phyloP scores from a whole-genome alignment of 2,888 invertebrate genomes.

The Drosophila setosimentum region DNA sequence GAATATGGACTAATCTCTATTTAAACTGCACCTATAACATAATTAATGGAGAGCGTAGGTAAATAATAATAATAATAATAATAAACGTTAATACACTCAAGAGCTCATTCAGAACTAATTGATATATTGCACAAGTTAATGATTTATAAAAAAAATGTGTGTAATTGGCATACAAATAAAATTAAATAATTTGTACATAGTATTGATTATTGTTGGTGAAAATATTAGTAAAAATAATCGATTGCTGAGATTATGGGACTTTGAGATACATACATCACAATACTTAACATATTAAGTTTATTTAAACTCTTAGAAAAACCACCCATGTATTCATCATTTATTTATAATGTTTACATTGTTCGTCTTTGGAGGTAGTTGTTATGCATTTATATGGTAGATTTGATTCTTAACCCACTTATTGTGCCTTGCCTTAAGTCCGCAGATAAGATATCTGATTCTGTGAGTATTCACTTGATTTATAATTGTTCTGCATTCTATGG shows the following conservation, averaged over 20 bases:
- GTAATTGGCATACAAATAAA: slow-evolving; percentile 15
- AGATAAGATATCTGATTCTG: slow-evolving; percentile 47
- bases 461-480: slow-evolving; percentile 56
- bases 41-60: slow-evolving; percentile 16
- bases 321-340: not conserved
- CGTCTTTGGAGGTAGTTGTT: slow-evolving; percentile 3
- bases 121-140: slow-evolving; percentile 29
- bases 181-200: not conserved
- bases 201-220: not conserved
- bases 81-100: slow-evolving; percentile 4
- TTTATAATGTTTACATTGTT: not conserved
- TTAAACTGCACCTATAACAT: slow-evolving; percentile 15
- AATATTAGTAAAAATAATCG: not conserved
- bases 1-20: slow-evolving; percentile 12
- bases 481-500: slow-evolving; percentile 56
- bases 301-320: slow-evolving; percentile 6
- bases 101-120: slow-evolving; percentile 30
- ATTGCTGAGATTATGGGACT: not conserved
- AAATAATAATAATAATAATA: slow-evolving; percentile 39
- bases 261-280: not conserved
- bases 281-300: not conserved
- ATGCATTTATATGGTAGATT: slow-evolving; percentile 5
- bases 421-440: slow-evolving; percentile 14
- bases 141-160: slow-evolving; percentile 9
- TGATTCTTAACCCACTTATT: slow-evolving; percentile 18